Conservation (phyloP, 2,797 vertebrate genomes). For the Valencia hispanica region DNA sequence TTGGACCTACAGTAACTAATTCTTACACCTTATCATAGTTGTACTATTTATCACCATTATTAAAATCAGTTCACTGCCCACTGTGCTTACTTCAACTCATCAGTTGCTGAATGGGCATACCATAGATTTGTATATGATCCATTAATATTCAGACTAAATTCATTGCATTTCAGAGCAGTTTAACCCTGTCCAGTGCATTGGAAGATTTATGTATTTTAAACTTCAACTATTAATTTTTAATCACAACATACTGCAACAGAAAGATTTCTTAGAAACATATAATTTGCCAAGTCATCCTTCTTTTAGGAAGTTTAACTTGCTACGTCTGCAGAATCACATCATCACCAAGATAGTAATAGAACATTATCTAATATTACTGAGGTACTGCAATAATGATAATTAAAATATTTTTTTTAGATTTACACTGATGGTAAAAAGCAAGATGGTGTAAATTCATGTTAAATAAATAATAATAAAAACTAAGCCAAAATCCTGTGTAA, state of each 20-base stretch:
- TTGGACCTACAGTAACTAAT: conserved; percentile 15
- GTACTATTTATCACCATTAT: conserved; percentile 10
- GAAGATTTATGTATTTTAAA: conserved; percentile 76
- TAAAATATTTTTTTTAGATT: neutral
- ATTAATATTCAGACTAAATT: conserved; percentile 60
- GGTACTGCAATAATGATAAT: neutral
- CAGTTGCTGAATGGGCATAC: conserved; percentile 12
- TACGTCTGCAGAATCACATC: conserved; percentile 35
- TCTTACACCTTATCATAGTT: conserved; percentile 10
- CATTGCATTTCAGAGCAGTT: conserved; percentile 55
- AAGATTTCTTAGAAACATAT: conserved; percentile 39
- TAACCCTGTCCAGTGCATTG: conserved; percentile 58
- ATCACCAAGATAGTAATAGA: conserved; percentile 21
- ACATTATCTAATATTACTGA: conserved; percentile 9
- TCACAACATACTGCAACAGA: conserved; percentile 43
- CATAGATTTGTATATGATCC: conserved; percentile 6
- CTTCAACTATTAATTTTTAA: conserved; percentile 73
- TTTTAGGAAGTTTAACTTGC: conserved; percentile 47
- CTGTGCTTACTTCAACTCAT: conserved; percentile 10
- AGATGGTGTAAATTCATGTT: neutral
- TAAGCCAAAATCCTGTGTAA: neutral
- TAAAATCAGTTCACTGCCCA: neutral
- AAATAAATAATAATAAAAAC: neutral
- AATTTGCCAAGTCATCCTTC: conserved; percentile 52
- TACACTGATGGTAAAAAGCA: neutral